Evolutionary conservation across 2,888 invertebrate species (phyloP), one percentile per base, ranked within the genome.

Genomic region (Embidobia sp.): DNA sequence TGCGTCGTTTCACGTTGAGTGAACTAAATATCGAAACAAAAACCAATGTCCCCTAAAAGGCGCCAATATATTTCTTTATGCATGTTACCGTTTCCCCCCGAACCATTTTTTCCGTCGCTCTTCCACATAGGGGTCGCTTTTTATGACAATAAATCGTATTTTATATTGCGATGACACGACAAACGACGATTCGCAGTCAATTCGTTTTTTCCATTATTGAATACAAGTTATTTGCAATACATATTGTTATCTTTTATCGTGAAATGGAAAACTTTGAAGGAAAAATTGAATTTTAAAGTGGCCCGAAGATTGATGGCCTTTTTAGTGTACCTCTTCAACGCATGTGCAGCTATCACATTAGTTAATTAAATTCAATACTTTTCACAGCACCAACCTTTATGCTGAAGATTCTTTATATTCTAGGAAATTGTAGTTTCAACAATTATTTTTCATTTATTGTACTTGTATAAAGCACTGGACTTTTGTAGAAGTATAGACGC

Each of bases 151-250:
- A 72, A 72, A 72, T 63, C 59, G 55, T 37, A 27, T 33, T 61
- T 70, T 70, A 53, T 61, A 61, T 72, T 72, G 61, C 31, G 31
- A 55, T 55, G 53, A 53, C 61, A 48, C 53, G 53, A 44, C 59
- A 59, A 70, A 70, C 57, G 42, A 51, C 42, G 26, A 26, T 51
- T 51, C 53, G 10, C 16, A 44, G 53, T 61, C 46, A 46, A 61
- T 44, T 61, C 46, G 44, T 26, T 53, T 44, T n/a, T 53, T 61
- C 55, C 53, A 55, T 72, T 63, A 63, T 55, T 55, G 53, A 63
- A 72, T 61, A 27, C 51, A 70, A 61, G 61, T 61, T 59, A 63
- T 63, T 72, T 61, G 55, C 72, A 53, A 63, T 72, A 63, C 48
- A 63, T 61, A 72, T 61, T 72, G 72, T 72, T 63, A 63, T 72